Evolutionary conservation across 2,888 invertebrate species (phyloP), one percentile per base, ranked within the genome.

Genomic region (Agriotes lineatus): DNA sequence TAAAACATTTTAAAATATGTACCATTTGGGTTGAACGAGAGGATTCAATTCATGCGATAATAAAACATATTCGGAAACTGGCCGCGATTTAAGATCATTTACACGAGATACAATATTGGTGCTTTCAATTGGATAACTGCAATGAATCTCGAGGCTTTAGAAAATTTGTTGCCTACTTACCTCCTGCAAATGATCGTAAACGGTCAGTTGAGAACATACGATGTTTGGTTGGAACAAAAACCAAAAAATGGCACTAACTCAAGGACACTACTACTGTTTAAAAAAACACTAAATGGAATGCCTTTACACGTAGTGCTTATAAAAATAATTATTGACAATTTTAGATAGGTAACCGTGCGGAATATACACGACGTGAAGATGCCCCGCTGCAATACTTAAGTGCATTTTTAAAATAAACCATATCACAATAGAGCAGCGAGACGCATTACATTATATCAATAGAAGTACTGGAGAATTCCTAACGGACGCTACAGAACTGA

Each of bases 231-330:
- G 44, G 19, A 63, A 56, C 30, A 58, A 58, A n/a, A 58, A 65
- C 48, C 56, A 56, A 45, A 63, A 68, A 69, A 69, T 69, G 69
- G 69, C 69, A 69, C 69, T 69, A 69, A 69, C 64, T 69, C 65
- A 59, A 69, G 56, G 61, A 69, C 54, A 60, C 64, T 42, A 68
- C 60, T 57, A 69, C 37, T 57, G 57, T 64, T 54, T 33, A 52
- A 19, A 52, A 33, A 52, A 52, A 50, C 22, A 63, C 50, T 60
- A 60, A 59, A 59, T 69, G 69, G 69, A 69, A 69, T 69, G 69
- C 69, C 65, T 69, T 65, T 59, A 63, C 59, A 63, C 63, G 64
- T 48, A 69, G 65, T 63, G 68, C 60, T 59, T 69, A 65, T 37
- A 68, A 59, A 52, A 60, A 12, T 54, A 42, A 33, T 52, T 33